Evolutionary conservation across 2,888 invertebrate genomes (phyloP).

Genomic region (Augochlorella aurata): DNA sequence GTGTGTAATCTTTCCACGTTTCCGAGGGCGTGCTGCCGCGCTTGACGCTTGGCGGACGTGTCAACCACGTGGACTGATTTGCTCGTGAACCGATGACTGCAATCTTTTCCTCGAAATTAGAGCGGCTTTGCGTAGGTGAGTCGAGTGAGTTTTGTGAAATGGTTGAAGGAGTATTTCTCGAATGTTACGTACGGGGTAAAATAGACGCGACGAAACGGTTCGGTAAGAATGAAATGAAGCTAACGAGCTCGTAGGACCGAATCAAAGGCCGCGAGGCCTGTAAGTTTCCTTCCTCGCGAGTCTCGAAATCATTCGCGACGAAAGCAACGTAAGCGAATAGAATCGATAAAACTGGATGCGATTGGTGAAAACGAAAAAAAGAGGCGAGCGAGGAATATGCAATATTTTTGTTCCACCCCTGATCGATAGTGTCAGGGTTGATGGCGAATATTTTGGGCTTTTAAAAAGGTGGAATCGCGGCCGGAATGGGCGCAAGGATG

Average conservation of each 20-base stretch:
- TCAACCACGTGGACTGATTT: neutral
- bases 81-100: neutral
- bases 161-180: no score
- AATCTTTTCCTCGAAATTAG: no score
- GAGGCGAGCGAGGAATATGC: neutral
- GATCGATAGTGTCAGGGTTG: neutral
- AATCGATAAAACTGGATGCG: neutral
- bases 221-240: no score
- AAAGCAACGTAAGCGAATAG: neutral
- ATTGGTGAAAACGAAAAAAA: neutral
- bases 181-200: no score
- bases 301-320: neutral
- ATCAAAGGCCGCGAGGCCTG: neutral
- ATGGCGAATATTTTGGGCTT: neutral
- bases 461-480: neutral
- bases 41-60: no score
- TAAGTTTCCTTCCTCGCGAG: neutral
- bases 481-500: neutral
- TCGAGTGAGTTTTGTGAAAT: no score
- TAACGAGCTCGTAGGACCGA: neutral
- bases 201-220: no score
- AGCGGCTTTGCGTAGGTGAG: no score
- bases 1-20: neutral
- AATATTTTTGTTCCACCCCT: neutral
- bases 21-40: no score